Percentiles rank a stretch among this genome's conserved stretches.
These are phyloP conservation scores for Drosophila mayaguana DNA, from an alignment of 2,888 invertebrate genomes.

Conservation along the genomic window DNA sequence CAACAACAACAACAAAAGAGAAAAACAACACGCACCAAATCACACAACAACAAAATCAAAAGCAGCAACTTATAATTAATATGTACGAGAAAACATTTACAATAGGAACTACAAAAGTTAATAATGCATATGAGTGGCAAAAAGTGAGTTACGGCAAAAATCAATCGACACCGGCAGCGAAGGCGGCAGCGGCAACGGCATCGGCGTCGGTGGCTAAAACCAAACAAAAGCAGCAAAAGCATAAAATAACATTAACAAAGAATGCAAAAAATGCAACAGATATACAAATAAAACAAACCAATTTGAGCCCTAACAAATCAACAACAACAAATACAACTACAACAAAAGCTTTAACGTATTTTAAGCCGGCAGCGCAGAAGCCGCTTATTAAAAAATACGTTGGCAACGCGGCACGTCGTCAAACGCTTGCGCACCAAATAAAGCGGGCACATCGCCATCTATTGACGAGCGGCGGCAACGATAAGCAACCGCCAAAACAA, in stretches of 20 bases:
- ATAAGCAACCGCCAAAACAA: slow-evolving; percentile 59
- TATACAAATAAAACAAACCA: slow-evolving; percentile 36
- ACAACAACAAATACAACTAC: slow-evolving; percentile 30
- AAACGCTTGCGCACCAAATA: slow-evolving; percentile 80
- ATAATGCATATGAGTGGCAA: slow-evolving; percentile 81
- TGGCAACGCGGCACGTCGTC: slow-evolving; percentile 75
- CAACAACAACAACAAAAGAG: slow-evolving; percentile 10
- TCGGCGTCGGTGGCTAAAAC: slow-evolving; percentile 55
- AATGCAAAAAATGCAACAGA: slow-evolving; percentile 59
- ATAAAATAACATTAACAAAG: slow-evolving; percentile 25
- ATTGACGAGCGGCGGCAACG: slow-evolving; percentile 82
- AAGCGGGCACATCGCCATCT: slow-evolving; percentile 85
- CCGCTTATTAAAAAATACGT: slow-evolving; percentile 59
- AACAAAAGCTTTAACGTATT: slow-evolving; percentile 39
- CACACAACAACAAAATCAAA: slow-evolving; percentile 42
- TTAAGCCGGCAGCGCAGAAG: slow-evolving; percentile 51
- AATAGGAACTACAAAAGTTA: slow-evolving; percentile 76
- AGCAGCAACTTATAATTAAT: slow-evolving; percentile 62
- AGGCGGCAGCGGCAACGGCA: slow-evolving; percentile 23
- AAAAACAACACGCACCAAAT: slow-evolving; percentile 56
- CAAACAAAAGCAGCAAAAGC: slow-evolving; percentile 30
- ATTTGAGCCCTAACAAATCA: slow-evolving; percentile 1
- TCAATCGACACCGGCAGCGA: slow-evolving; percentile 33
- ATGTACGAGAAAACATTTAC: slow-evolving; percentile 77
- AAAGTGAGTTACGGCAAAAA: slow-evolving; percentile 79